Evolutionary conservation across 2,113 vertebrate species (phyloP).

Genomic region (Sisor rabdophorus): DNA sequence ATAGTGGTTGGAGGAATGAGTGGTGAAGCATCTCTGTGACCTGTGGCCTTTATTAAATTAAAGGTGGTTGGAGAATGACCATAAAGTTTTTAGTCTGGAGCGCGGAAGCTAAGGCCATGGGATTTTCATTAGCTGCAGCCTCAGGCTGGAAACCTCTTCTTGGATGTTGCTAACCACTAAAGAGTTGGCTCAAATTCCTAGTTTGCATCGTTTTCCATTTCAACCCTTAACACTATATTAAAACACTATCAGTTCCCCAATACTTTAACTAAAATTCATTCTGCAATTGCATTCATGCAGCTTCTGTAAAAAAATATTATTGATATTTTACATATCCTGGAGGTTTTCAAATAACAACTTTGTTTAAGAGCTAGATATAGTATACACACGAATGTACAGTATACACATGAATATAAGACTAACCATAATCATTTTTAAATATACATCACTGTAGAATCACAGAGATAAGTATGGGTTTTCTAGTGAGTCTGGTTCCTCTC

Average conservation of each 20-base stretch:
- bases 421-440: too few species aligned
- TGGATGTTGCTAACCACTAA: conserved; percentile 41
- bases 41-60: conserved; percentile 57
- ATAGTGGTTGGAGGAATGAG: conserved; percentile 48
- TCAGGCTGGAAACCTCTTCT: conserved; percentile 50
- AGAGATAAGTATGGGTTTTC: too few species aligned
- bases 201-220: conserved; percentile 43
- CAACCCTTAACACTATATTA: conserved; percentile 16
- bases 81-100: conserved; percentile 47
- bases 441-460: too few species aligned
- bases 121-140: conserved; percentile 59
- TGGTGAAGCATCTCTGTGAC: conserved; percentile 48
- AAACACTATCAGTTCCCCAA: conserved; percentile 15
- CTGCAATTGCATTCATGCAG: not conserved
- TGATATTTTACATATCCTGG: not conserved
- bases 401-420: too few species aligned
- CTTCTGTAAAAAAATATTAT: not conserved
- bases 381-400: too few species aligned
- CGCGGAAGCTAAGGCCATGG: conserved; percentile 51
- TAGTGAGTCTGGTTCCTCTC: too few species aligned
- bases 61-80: conserved; percentile 50
- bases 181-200: conserved; percentile 42
- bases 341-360: not conserved
- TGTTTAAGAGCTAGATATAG: too few species aligned
- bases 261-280: conserved; percentile 16